These are phyloP conservation scores for Ephydatia muelleri DNA, from an alignment of 37 sponge, comb jelly and placozoan genomes.

Conservation along the genomic window DNA sequence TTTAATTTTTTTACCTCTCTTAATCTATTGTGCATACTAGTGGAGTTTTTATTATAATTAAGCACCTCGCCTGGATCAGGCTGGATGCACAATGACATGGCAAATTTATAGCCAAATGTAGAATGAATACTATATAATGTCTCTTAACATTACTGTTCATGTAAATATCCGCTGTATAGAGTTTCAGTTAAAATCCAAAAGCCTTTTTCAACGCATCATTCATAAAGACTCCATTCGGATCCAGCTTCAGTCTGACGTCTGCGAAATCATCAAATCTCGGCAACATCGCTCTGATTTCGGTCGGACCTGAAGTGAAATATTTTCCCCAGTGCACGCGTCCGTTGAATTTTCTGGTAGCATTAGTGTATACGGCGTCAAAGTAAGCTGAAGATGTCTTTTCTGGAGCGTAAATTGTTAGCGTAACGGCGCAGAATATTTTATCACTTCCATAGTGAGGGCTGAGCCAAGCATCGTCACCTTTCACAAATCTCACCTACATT, in stretches of 20 bases:
- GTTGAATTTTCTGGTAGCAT: slow-evolving; percentile 27
- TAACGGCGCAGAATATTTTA: slow-evolving; percentile 47
- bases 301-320: slow-evolving; percentile 17
- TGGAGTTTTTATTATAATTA: too few species aligned
- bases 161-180: too few species aligned
- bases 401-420: slow-evolving; percentile 56
- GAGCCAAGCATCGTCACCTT: slow-evolving; percentile 45
- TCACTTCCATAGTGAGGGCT: slow-evolving; percentile 26
- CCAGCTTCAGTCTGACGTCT: slow-evolving; percentile 4
- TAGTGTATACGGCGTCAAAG: slow-evolving; percentile 32
- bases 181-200: slow-evolving; percentile 14
- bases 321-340: slow-evolving; percentile 59
- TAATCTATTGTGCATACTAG: too few species aligned
- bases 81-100: too few species aligned
- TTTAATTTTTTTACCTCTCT: too few species aligned
- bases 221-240: slow-evolving; percentile 52
- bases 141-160: too few species aligned
- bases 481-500: slow-evolving; percentile 52
- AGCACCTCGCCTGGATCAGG: too few species aligned
- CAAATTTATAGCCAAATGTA: too few species aligned
- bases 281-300: slow-evolving; percentile 11
- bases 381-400: slow-evolving; percentile 14
- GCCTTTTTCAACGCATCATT: slow-evolving; percentile 24
- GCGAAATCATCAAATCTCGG: slow-evolving; percentile 28
- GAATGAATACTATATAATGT: too few species aligned